Percentiles rank a stretch among this genome's conserved stretches.
These are phyloP conservation scores for Pantelozetes paolii DNA, from an alignment of 2,888 invertebrate species.

Conservation along the genomic window DNA sequence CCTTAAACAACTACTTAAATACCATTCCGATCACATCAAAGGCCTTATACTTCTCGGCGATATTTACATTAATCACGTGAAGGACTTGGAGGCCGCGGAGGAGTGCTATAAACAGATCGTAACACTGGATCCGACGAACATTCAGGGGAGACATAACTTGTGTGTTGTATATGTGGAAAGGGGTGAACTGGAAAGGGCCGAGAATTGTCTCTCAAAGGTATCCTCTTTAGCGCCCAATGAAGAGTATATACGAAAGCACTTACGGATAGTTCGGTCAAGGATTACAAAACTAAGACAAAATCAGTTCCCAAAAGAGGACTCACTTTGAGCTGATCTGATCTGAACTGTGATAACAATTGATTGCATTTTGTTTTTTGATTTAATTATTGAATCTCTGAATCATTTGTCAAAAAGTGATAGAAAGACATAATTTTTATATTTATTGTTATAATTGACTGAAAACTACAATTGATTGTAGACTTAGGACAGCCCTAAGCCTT, in stretches of 20 bases:
- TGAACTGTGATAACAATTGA: neutral
- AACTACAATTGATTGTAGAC: neutral
- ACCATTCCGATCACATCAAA: slow-evolving; percentile 89
- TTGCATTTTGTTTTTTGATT: neutral
- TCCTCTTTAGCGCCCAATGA: slow-evolving; percentile 72
- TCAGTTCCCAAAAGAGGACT: neutral
- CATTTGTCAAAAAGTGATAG: slow-evolving; percentile 2
- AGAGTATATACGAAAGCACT: slow-evolving; percentile 82
- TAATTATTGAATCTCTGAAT: neutral
- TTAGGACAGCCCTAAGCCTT: slow-evolving; percentile 7
- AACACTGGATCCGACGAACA: slow-evolving; percentile 79
- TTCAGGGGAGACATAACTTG: slow-evolving; percentile 89
- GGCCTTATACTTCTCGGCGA: slow-evolving; percentile 88
- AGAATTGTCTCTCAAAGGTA: slow-evolving; percentile 75
- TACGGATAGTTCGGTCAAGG: slow-evolving; percentile 76
- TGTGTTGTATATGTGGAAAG: slow-evolving; percentile 93
- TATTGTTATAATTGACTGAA: slow-evolving; percentile 24
- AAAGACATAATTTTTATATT: slow-evolving; percentile 6
- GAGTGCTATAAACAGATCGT: slow-evolving; percentile 86
- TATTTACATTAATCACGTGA: slow-evolving; percentile 91
- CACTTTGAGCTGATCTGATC: neutral
- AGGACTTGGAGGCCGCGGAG: slow-evolving; percentile 89
- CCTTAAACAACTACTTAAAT: slow-evolving; percentile 71
- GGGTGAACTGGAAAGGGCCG: slow-evolving; percentile 76
- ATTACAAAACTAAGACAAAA: slow-evolving; percentile 50